A percentile compares a stretch with the other conserved stretches of the same genome.
Evolutionary conservation across 2,113 vertebrate species (phyloP).

Genomic region (Osmerus eperlanus): DNA sequence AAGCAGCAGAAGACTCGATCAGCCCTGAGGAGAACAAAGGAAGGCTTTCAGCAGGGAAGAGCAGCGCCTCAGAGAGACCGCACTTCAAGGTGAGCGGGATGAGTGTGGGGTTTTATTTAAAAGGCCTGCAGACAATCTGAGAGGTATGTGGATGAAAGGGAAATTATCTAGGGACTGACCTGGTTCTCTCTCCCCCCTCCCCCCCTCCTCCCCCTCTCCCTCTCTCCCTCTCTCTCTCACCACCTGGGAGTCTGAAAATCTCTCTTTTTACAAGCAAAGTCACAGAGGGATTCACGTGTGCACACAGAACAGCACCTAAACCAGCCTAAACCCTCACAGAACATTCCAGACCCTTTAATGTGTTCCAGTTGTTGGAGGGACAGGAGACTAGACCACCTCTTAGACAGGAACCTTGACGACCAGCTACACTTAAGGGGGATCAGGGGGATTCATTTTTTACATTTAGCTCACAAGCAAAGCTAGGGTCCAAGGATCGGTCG

Average conservation of each 20-base stretch:
- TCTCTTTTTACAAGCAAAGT: not conserved
- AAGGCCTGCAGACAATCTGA: conserved; percentile 19
- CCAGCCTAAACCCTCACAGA: conserved; percentile 2
- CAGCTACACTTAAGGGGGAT: conserved; percentile 2
- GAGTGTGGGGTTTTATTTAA: conserved; percentile 21
- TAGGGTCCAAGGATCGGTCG: not conserved
- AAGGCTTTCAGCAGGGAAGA: not conserved
- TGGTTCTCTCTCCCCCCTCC: not conserved
- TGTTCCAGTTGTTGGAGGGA: conserved; percentile 23
- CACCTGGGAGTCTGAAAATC: no score
- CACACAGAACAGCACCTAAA: not conserved
- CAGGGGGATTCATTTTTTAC: not conserved
- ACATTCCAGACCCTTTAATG: conserved; percentile 28
- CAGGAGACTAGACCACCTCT: not conserved
- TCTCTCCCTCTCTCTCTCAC: no score
- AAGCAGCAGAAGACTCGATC: not conserved
- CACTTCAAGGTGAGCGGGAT: not conserved
- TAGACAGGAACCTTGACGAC: conserved; percentile 18
- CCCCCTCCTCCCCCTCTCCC: no score
- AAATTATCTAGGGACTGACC: not conserved
- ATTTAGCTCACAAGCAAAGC: not conserved
- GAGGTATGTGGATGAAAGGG: conserved; percentile 8
- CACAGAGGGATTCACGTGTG: not conserved
- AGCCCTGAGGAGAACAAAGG: not conserved
- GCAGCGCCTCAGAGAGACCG: not conserved